These are phyloP conservation scores for Nomada fabriciana DNA, from an alignment of 2,888 invertebrate species.

Conservation along the genomic window DNA sequence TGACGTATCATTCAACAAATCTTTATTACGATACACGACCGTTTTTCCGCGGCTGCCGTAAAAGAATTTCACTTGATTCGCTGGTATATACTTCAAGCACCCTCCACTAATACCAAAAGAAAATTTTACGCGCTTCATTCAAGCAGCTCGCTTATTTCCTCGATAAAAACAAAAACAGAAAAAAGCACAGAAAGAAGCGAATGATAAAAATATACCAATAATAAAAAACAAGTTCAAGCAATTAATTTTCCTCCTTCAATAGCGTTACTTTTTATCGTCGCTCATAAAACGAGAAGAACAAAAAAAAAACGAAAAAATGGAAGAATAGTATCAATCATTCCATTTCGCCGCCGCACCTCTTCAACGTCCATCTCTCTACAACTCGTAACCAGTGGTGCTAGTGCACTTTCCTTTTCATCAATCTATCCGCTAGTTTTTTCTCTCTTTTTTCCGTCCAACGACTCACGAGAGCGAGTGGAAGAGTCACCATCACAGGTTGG, in stretches of 20 bases:
- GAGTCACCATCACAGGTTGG: constrained; percentile 7
- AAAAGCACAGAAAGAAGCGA: too few relatives aligned
- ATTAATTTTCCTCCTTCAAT: constrained; percentile 39
- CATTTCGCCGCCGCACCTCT: constrained; percentile 29
- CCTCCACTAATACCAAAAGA: not conserved
- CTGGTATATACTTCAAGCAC: not conserved
- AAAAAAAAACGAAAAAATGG: not conserved
- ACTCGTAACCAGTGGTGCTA: not conserved
- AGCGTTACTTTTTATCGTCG: constrained; percentile 3
- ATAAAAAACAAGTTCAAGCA: not conserved
- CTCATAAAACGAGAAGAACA: constrained; percentile 7
- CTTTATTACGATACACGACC: too few relatives aligned
- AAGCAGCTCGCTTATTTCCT: not conserved
- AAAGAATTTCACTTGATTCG: not conserved
- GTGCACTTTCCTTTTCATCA: constrained; percentile 22
- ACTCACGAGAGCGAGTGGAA: not conserved
- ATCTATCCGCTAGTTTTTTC: constrained; percentile 32
- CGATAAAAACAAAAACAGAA: too few relatives aligned
- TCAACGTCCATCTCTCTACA: constrained; percentile 18
- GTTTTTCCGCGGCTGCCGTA: too few relatives aligned
- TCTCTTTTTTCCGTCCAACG: not conserved
- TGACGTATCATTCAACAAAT: too few relatives aligned
- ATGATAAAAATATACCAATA: too few relatives aligned
- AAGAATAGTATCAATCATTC: constrained; percentile 46
- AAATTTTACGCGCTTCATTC: constrained; percentile 8